Conservation (phyloP, 2,888 invertebrate genomes). For the Sinodicranocentrus sp. region DNA sequence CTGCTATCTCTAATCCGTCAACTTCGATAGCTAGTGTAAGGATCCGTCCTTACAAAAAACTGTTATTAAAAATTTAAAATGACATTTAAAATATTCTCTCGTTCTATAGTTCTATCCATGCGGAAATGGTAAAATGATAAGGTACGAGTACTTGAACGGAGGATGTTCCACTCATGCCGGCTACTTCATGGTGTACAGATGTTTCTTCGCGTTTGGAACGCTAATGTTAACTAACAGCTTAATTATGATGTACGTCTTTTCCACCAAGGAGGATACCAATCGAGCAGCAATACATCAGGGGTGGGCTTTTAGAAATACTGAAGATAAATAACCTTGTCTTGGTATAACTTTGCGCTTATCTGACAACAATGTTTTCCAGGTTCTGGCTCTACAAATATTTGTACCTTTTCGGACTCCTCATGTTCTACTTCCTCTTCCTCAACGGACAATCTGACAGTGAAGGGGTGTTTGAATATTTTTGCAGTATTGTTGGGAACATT, state of each 20-base stretch:
- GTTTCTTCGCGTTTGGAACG: conserved; percentile 57
- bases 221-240: conserved; percentile 44
- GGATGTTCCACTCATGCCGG: conserved; percentile 59
- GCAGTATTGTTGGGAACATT: conserved; percentile 53
- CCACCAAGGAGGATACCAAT: conserved; percentile 33
- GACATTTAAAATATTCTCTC: too few species aligned
- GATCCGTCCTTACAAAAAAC: too few species aligned
- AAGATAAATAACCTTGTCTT: too few species aligned
- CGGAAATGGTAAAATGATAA: background rate
- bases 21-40: background rate
- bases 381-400: conserved; percentile 71
- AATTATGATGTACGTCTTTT: conserved; percentile 50
- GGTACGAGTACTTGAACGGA: conserved; percentile 6
- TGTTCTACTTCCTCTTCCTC: conserved; percentile 39
- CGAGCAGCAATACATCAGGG: conserved; percentile 67
- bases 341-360: too few species aligned
- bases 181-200: conserved; percentile 70
- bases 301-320: too few species aligned
- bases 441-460: conserved; percentile 27
- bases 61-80: too few species aligned
- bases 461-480: conserved; percentile 59
- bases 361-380: too few species aligned
- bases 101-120: conserved; percentile 49
- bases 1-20: background rate
- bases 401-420: conserved; percentile 18